phyloP scores from a whole-genome alignment of 2,888 invertebrate genomes.

The Onthophagus sagittarius region DNA sequence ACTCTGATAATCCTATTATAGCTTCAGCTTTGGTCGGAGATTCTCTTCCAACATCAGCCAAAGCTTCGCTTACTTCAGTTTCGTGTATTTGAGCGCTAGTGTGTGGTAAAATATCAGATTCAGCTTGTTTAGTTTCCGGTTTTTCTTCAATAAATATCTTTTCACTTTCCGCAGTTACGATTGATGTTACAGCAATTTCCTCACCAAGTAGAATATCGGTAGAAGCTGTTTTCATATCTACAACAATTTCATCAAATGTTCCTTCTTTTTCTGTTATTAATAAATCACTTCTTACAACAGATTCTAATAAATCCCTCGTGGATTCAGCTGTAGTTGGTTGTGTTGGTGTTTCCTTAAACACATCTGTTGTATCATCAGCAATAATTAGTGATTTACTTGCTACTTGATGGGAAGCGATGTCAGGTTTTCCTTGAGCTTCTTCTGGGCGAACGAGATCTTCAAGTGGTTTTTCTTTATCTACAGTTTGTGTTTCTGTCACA shows the following conservation, averaged over 20 bases:
- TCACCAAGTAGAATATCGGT: slow-evolving; percentile 55
- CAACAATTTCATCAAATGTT: slow-evolving; percentile 44
- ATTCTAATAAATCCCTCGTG: slow-evolving; percentile 53
- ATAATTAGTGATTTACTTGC: slow-evolving; percentile 58
- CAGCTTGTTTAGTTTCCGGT: slow-evolving; percentile 46
- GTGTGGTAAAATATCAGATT: slow-evolving; percentile 47
- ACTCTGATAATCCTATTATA: slow-evolving; percentile 51
- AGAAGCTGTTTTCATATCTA: slow-evolving; percentile 50
- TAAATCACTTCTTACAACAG: slow-evolving; percentile 56
- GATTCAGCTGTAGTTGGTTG: slow-evolving; percentile 47
- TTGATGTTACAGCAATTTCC: slow-evolving; percentile 55
- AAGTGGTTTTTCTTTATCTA: slow-evolving; percentile 53
- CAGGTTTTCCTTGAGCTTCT: slow-evolving; percentile 52
- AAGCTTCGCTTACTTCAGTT: slow-evolving; percentile 55
- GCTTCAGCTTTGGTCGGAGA: slow-evolving; percentile 50
- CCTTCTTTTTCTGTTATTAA: slow-evolving; percentile 59
- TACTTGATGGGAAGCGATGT: slow-evolving; percentile 54
- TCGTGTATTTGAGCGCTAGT: slow-evolving; percentile 56
- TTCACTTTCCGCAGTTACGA: slow-evolving; percentile 58
- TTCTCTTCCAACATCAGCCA: slow-evolving; percentile 47
- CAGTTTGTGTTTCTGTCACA: slow-evolving; percentile 55
- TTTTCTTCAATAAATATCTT: slow-evolving; percentile 46
- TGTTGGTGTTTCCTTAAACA: slow-evolving; percentile 42
- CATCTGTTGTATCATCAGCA: slow-evolving; percentile 42
- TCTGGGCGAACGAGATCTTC: slow-evolving; percentile 45